Evolutionary conservation across 2,113 vertebrate genomes (phyloP), one percentile per base, ranked within the genome.

Genomic region (Labeo rohita): DNA sequence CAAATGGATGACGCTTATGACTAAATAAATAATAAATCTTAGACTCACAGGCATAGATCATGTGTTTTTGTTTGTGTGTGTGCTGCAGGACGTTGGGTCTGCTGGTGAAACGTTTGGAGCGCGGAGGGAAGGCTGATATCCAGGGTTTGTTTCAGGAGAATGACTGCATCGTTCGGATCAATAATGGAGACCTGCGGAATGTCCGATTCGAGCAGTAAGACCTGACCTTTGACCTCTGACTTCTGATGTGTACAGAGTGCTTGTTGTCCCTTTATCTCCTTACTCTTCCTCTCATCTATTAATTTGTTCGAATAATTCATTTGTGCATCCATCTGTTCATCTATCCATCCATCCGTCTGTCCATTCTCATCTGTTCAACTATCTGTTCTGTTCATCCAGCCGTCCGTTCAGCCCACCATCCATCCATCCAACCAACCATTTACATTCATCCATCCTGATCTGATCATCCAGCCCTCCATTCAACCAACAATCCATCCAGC

Each of bases 161-260:
- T 16, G 98, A 99, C 92, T 98, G 97, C 85, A 98, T 99, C 89
- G 94, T 99, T 91, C 95, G 93, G 92, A 99, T 99, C 90, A 99
- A 99, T 5, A 96, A 97, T 12, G 95, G 93, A 36, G 97, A 99
- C 93, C 96, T 99, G 89, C 95, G 97, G 80, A 96, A 98, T 78
- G 96, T 96, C 87, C 96, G 97, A 90, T 99, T 99, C 86, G 98
- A 99, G 92, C 97, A 99, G 98, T 99, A 96, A 96, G 98, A 93
- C 86, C 61, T 61, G 43, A 78, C 18, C 47, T 34, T n/a, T 68
- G 74, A 79, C 63, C 59, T 78, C 43, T 75, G 11, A 47, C 28
- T 21, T 21, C 18, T 61, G 18, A 8, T 18, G 21, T 63, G 18
- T 45, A 12, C 50, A 39, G 50, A 56, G 82, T 56, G 34, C 34